A percentile compares a stretch with the other conserved stretches of the same genome.
These are phyloP conservation scores for Cuniculus paca DNA, from an alignment of 2,797 vertebrate genomes.

Conservation along the genomic window DNA sequence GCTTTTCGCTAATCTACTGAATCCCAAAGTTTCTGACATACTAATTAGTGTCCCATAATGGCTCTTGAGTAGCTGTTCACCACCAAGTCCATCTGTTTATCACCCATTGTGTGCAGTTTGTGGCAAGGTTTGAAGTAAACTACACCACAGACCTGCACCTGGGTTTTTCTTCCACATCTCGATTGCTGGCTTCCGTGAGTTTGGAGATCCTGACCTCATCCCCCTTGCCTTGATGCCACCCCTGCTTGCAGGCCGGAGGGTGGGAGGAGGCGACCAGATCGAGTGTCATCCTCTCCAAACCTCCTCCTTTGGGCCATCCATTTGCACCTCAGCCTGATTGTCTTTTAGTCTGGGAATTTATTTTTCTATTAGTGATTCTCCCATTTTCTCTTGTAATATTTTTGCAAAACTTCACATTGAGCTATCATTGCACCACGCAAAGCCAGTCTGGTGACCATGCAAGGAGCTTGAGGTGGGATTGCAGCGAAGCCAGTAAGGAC, in stretches of 20 bases:
- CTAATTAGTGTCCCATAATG: no score
- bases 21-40: not conserved
- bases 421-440: not conserved
- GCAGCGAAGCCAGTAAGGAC: not conserved
- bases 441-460: not conserved
- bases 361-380: not conserved
- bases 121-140: not conserved
- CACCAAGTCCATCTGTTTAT: not conserved
- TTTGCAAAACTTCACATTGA: not conserved
- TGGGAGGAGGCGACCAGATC: not conserved
- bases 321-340: not conserved
- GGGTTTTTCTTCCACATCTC: not conserved
- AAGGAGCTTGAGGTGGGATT: no score
- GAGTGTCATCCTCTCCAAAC: not conserved
- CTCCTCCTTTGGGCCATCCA: not conserved
- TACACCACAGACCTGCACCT: not conserved
- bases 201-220: no score
- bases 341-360: not conserved
- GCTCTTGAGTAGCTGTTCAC: not conserved
- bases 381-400: not conserved
- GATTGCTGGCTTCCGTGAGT: not conserved
- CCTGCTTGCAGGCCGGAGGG: not conserved
- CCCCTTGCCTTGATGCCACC: no score
- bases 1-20: not conserved
- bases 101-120: not conserved